phyloP scores from a whole-genome alignment of 1,140 invertebrate genomes.

The Ylistrum balloti region DNA sequence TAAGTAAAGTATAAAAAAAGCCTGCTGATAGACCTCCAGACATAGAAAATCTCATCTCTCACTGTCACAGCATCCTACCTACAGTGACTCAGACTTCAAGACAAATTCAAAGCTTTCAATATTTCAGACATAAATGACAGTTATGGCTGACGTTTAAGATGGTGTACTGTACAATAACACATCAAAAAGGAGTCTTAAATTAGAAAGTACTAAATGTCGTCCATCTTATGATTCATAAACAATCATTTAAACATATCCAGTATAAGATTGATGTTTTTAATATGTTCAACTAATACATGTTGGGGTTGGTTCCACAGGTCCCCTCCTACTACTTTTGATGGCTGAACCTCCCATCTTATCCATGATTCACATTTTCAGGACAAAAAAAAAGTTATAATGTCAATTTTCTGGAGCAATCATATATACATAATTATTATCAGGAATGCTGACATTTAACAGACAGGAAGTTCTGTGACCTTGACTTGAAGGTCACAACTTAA shows the following conservation, averaged over 20 bases:
- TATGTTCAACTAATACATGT: not conserved
- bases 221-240: not conserved
- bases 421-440: not conserved
- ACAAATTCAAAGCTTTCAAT: not conserved
- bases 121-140: not conserved
- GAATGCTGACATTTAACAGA: constrained; percentile 8
- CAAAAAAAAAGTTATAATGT: not conserved
- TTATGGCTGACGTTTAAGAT: not conserved
- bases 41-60: not conserved
- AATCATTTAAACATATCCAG: not conserved
- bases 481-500: not conserved
- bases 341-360: not conserved
- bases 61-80: not conserved
- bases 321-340: not conserved
- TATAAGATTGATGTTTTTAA: not conserved
- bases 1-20: too few species aligned
- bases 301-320: not conserved
- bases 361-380: not conserved
- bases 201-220: not conserved
- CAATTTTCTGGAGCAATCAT: not conserved
- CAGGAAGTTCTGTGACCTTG: not conserved
- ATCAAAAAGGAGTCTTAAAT: not conserved
- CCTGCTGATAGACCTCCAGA: too few species aligned
- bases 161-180: not conserved
- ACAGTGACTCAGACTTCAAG: not conserved